Evolutionary conservation across 2,888 invertebrate genomes (phyloP).

Genomic region (Yponomeuta plumbellus): DNA sequence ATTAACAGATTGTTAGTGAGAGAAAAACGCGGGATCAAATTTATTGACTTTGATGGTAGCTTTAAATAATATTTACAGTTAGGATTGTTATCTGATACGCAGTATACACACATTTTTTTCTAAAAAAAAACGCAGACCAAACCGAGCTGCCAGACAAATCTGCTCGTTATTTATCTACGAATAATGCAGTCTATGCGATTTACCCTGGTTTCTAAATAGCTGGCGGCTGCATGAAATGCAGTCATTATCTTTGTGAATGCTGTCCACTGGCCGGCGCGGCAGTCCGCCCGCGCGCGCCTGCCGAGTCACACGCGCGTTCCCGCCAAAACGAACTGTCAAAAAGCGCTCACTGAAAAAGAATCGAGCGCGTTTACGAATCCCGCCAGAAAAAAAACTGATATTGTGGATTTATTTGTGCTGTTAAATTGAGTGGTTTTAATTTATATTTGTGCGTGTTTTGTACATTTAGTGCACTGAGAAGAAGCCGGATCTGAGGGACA

Average conservation of each 20-base stretch:
- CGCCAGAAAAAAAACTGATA: slow-evolving; percentile 15
- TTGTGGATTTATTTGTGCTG: slow-evolving; percentile 28
- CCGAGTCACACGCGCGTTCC: slow-evolving; percentile 36
- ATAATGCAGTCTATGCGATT: slow-evolving; percentile 54
- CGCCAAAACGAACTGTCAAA: slow-evolving; percentile 31
- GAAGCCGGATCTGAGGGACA: slow-evolving; percentile 38
- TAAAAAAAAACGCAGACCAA: not conserved
- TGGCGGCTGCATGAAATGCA: slow-evolving; percentile 42
- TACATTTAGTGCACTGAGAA: slow-evolving; percentile 23
- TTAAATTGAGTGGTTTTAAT: slow-evolving; percentile 24
- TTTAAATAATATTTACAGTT: too few species aligned
- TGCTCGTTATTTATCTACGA: slow-evolving; percentile 39
- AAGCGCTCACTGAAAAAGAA: slow-evolving; percentile 20
- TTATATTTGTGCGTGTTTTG: slow-evolving; percentile 28
- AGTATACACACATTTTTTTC: not conserved
- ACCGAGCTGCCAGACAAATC: not conserved
- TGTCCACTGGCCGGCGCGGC: slow-evolving; percentile 2
- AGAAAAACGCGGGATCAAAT: too few species aligned
- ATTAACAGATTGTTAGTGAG: too few species aligned
- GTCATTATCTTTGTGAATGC: slow-evolving; percentile 36
- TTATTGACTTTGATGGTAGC: too few species aligned
- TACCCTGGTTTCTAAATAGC: slow-evolving; percentile 66
- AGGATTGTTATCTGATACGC: too few species aligned
- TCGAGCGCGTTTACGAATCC: slow-evolving; percentile 9
- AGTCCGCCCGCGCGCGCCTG: slow-evolving; percentile 46